Evolutionary conservation across 2,888 invertebrate genomes (phyloP), one percentile per base, ranked within the genome.

Genomic region (Mesochorus sp.): DNA sequence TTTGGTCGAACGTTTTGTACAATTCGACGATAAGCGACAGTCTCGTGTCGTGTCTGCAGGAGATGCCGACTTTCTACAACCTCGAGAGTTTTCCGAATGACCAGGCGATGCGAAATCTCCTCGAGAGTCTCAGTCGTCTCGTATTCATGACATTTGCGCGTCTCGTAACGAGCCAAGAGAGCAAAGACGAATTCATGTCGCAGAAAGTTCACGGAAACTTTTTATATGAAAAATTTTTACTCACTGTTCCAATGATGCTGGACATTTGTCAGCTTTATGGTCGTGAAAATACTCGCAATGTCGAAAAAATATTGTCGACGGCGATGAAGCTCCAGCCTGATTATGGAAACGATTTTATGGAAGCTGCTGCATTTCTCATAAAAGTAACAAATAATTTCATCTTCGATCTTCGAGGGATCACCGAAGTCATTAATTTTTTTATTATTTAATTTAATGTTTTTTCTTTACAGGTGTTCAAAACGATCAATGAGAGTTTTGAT

Each of bases 211-310:
- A 96, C 91, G 95, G 94, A 0, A 92, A 94, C 3, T 86, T 96
- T n/a, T 88, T 97, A 55, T 97, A 97, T 89, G 93, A 95, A 76
- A 95, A 96, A 83, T 96, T 94, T 89, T 92, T 97, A 80, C 94
- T 97, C 84, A 96, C 97, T n/a, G 93, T 97, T 80, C 96, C 97
- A 0, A 95, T 96, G 86, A 90, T 97, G 62, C 94, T 96, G 91
- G 97, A 97, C 88, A 89, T 97, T 8, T 95, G 96, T 86, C 92
- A 95, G 42, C 92, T 96, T 5, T 96, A 96, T 83, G 96, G 95
- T 0, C 92, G 93, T 53, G 94, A 93, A 57, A 96, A 97, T 86
- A 86, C 88, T 0, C 85, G 90, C 59, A 92, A 95, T 44, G 91
- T 97, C 10, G 89, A 92, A 0, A 93, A 94, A 83, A 93, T 97